Percentiles rank a stretch among this genome's conserved stretches.
phyloP scores from a whole-genome alignment of 2,888 invertebrate species.

The Parelbella ahira region DNA sequence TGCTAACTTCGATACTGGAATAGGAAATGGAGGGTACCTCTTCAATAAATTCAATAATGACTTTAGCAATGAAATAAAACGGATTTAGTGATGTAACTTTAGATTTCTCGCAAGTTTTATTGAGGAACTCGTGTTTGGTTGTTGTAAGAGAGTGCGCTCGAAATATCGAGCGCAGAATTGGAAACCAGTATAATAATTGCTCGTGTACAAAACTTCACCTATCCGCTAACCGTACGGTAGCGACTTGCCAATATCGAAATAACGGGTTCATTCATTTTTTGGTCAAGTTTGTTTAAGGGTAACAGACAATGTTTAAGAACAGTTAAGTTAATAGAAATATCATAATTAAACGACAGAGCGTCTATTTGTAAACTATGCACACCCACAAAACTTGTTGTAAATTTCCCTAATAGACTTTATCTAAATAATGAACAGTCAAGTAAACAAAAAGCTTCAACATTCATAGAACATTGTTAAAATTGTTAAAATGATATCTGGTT shows the following conservation, averaged over 20 bases:
- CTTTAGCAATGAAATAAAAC: slow-evolving; percentile 35
- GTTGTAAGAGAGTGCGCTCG: slow-evolving; percentile 40
- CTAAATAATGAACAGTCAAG: no score
- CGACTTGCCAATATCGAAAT: slow-evolving; percentile 14
- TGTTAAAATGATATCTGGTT: no score
- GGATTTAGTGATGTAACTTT: slow-evolving; percentile 35
- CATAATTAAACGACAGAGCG: no score
- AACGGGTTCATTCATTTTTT: slow-evolving; percentile 20
- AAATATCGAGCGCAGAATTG: slow-evolving; percentile 22
- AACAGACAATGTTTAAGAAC: no score
- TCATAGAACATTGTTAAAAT: no score
- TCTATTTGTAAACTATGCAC: no score
- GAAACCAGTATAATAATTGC: slow-evolving; percentile 25
- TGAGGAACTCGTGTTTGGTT: slow-evolving; percentile 39
- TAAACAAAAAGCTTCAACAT: no score
- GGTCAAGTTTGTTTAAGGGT: slow-evolving; percentile 17
- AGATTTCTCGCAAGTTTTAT: slow-evolving; percentile 42
- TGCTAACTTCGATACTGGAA: slow-evolving; percentile 10
- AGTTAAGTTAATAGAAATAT: no score
- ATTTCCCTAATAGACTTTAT: no score
- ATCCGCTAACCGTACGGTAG: slow-evolving; percentile 7
- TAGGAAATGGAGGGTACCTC: slow-evolving; percentile 28
- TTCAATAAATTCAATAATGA: slow-evolving; percentile 34
- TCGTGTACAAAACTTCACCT: slow-evolving; percentile 19
- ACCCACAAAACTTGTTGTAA: no score